phyloP scores from a whole-genome alignment of 2,888 invertebrate genomes.

The Rotaria magnacalcarata region DNA sequence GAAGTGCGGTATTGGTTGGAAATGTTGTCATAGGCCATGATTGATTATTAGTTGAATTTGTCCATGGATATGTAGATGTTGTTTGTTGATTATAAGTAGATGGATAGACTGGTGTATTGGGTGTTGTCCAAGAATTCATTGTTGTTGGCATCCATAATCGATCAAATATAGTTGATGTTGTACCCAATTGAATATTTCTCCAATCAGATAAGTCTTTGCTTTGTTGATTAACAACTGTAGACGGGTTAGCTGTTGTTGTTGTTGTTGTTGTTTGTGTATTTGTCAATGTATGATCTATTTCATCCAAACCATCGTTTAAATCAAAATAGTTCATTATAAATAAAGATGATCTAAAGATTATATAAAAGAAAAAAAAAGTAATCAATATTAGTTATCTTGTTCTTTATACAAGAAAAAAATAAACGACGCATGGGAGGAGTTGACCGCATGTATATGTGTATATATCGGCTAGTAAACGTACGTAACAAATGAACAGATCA shows the following conservation, averaged over 20 bases:
- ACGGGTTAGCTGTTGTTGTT: background rate
- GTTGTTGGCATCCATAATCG: background rate
- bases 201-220: conserved; percentile 25
- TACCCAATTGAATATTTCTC: conserved; percentile 9
- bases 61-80: background rate
- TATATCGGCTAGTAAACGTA: too few relatives aligned
- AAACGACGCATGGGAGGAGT: background rate
- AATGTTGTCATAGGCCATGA: background rate
- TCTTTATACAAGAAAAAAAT: background rate
- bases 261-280: background rate
- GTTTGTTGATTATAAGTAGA: background rate
- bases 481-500: too few relatives aligned
- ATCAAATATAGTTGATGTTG: background rate
- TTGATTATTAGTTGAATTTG: background rate
- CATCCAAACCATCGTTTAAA: background rate
- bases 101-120: background rate
- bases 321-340: background rate
- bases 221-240: background rate
- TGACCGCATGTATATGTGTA: background rate
- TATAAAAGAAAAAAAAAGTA: background rate
- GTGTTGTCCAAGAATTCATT: background rate
- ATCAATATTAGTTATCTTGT: too few relatives aligned
- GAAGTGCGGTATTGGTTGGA: background rate
- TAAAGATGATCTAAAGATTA: background rate
- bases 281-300: background rate